These are phyloP conservation scores for Brachymystax lenok DNA, from an alignment of 2,797 vertebrate species.

Conservation along the genomic window DNA sequence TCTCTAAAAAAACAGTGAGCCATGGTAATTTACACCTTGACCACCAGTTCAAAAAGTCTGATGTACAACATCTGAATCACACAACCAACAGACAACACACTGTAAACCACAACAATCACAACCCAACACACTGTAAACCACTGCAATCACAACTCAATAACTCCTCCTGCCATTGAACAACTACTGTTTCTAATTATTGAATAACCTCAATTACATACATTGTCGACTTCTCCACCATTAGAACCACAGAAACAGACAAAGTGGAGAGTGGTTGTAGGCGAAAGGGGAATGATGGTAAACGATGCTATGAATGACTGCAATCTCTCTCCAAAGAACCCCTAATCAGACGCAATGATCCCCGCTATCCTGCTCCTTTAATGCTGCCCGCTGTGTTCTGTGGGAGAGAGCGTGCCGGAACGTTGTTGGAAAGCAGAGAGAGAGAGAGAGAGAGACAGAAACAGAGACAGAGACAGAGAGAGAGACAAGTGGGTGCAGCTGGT, in stretches of 20 bases:
- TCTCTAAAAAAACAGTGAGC: background rate
- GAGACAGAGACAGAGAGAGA: slow-evolving; percentile 34
- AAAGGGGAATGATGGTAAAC: slow-evolving; percentile 11
- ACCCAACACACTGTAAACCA: too few relatives aligned
- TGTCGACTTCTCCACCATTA: slow-evolving; percentile 48
- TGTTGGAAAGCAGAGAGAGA: slow-evolving; percentile 47
- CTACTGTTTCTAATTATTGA: slow-evolving; percentile 15
- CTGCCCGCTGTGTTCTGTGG: slow-evolving; percentile 44
- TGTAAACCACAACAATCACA: background rate
- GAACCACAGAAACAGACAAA: slow-evolving; percentile 4
- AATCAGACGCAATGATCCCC: slow-evolving; percentile 40
- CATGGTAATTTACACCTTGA: background rate
- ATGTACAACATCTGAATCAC: background rate
- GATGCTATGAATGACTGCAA: slow-evolving; percentile 41
- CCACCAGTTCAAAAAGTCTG: background rate
- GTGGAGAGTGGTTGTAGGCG: slow-evolving; percentile 42
- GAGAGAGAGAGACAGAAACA: slow-evolving; percentile 34
- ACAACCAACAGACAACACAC: background rate
- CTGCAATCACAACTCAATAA: background rate
- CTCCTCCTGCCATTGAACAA: background rate
- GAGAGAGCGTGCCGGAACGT: slow-evolving; percentile 36
- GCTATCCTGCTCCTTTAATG: slow-evolving; percentile 29
- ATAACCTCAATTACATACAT: slow-evolving; percentile 59
- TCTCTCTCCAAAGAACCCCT: slow-evolving; percentile 29
- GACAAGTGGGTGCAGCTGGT: slow-evolving; percentile 82